phyloP scores from a whole-genome alignment of 2,888 invertebrate genomes.

The Bombylius major region DNA sequence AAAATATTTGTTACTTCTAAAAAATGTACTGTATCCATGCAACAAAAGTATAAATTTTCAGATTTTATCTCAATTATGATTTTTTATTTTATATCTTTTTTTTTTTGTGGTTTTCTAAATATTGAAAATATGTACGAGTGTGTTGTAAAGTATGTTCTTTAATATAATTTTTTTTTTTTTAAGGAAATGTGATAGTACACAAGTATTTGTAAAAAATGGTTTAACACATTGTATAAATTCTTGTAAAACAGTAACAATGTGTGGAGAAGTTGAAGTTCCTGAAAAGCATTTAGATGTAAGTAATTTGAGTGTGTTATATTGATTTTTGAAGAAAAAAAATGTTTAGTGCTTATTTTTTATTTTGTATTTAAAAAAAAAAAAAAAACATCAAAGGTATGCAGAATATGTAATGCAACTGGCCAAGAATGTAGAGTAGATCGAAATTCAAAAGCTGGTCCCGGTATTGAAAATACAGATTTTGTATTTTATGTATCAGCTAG shows the following conservation, averaged over 20 bases:
- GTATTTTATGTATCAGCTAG: conserved; percentile 93
- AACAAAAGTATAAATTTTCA: too few species aligned
- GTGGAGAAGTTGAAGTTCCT: conserved; percentile 92
- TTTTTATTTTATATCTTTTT: too few species aligned
- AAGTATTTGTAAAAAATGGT: conserved; percentile 73
- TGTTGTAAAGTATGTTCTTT: too few species aligned
- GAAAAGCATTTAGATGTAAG: conserved; percentile 85
- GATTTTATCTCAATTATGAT: too few species aligned
- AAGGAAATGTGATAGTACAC: conserved; percentile 80
- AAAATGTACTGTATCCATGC: too few species aligned
- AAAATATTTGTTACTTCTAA: too few species aligned
- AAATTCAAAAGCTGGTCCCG: conserved; percentile 45
- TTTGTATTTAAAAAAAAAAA: background rate
- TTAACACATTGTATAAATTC: conserved; percentile 77
- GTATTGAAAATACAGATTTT: conserved; percentile 79
- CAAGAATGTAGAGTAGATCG: conserved; percentile 57
- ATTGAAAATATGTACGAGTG: too few species aligned
- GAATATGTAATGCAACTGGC: conserved; percentile 76
- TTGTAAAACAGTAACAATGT: conserved; percentile 76
- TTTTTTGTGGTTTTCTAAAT: too few species aligned
- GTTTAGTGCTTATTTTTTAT: background rate
- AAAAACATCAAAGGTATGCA: conserved; percentile 53
- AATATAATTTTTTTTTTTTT: conserved; percentile 17
- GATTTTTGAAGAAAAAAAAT: background rate
- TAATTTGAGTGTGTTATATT: conserved; percentile 14